Base-by-base conservation (phyloP, 2,113 vertebrate genomes). In the Campylorhamphus procurvoides region DNA sequence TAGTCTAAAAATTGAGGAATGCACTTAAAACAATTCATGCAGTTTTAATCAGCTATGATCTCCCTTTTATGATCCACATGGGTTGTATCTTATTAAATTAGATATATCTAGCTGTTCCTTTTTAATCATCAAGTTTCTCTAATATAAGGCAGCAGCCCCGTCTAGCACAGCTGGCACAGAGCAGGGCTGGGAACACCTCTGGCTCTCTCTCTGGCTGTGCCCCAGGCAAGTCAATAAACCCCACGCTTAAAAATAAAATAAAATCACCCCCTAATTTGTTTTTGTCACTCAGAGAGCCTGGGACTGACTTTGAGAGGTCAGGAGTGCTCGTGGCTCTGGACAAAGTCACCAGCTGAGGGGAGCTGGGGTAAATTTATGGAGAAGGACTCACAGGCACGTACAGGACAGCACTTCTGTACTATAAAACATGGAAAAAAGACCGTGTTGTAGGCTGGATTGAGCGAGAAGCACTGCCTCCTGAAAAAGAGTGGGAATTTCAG, bases 1-100 rank as follows among this genome's bases (percentile, higher is more conserved):
- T 93, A 84, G 90, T 89, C 96, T 97, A 90, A 96, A 96, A 96
- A 93, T 78, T 95, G 96, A 96, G 83, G 92, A 97, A 96, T 95
- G 96, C 88, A 96, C 96, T 97, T 97, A 94, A 96, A 97, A 97
- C 96, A 96, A 96, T 96, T 96, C 96, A 95, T 96, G 93, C 88
- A 96, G 94, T 94, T 96, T 97, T 97, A 96, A 97, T 97, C 96
- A 94, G 94, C 93, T 67, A 94, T 93, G 90, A 97, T 97, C 96
- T 97, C 90, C 93, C 94, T 96, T 97, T 96, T 97, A 96, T 96
- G 96, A 95, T 93, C 96, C 95, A 93, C 96, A 97, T 95, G 96
- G 93, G 90, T 73, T 95, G 77, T 96, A 94, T 94, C 93, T 97
- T 95, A 96, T 96, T 97, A 95, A 96, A 96, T 96, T 90, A 96